Evolutionary conservation across 92 coral and sea anemone genomes (phyloP).

Genomic region (Phenganax stokvisi): DNA sequence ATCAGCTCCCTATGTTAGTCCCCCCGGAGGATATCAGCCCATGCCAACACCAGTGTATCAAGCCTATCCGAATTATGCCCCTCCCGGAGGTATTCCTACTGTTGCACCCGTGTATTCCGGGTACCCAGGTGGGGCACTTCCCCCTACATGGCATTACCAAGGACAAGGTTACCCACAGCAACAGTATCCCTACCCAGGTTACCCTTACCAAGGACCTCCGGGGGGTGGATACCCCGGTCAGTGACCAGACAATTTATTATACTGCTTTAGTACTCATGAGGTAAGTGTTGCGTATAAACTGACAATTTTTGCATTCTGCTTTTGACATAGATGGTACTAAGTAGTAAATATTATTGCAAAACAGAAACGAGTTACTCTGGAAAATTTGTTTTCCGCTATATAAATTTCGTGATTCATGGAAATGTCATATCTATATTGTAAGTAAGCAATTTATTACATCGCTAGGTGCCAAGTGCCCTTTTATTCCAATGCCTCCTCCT

Average conservation of each 20-base stretch:
- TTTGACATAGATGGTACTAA: no score
- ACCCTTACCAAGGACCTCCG: constrained; percentile 30
- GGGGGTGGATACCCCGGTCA: not conserved
- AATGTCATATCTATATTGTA: no score
- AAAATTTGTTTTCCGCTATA: no score
- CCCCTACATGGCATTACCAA: constrained; percentile 69
- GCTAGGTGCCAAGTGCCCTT: no score
- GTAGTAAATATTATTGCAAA: no score
- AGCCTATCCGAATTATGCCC: constrained; percentile 70
- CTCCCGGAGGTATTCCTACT: constrained; percentile 74
- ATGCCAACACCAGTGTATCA: constrained; percentile 87
- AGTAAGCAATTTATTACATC: no score
- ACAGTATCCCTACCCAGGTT: constrained; percentile 34
- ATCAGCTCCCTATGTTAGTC: constrained; percentile 44
- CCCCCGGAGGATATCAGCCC: constrained; percentile 62
- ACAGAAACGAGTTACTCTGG: no score
- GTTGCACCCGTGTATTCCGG: constrained; percentile 42
- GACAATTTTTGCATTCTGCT: no score
- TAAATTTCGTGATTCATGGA: no score
- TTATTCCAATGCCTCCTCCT: no score
- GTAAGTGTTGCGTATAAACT: no score
- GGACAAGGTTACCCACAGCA: constrained; percentile 53
- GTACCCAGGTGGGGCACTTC: constrained; percentile 56
- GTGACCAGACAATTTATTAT: not conserved
- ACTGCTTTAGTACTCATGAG: no score